phyloP scores from a whole-genome alignment of 2,888 invertebrate species.

The Deilephila porcellus region DNA sequence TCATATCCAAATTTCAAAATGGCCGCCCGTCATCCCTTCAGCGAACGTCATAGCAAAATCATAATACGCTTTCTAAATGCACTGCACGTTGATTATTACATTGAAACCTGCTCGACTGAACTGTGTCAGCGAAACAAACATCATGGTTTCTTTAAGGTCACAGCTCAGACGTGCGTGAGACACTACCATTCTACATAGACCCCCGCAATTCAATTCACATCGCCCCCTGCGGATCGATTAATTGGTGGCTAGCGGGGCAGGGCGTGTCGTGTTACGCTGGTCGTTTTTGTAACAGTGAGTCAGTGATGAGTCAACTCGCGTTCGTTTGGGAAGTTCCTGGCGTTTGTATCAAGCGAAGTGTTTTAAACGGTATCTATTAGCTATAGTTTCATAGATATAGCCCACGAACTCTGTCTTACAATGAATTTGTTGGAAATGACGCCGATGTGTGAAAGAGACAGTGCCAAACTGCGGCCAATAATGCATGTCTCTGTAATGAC shows the following conservation, averaged over 20 bases:
- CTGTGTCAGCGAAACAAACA: conserved; percentile 43
- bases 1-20: background rate
- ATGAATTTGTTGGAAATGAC: too few species aligned
- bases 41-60: background rate
- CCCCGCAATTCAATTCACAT: conserved; percentile 47
- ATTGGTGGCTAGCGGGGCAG: conserved; percentile 38
- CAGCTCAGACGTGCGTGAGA: conserved; percentile 61
- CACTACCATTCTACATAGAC: conserved; percentile 50
- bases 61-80: conserved; percentile 13
- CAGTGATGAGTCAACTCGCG: conserved; percentile 19
- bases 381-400: too few species aligned
- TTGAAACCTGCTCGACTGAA: conserved; percentile 27
- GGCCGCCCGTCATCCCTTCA: background rate
- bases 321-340: conserved; percentile 18
- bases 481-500: too few species aligned
- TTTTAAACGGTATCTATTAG: too few species aligned
- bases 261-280: conserved; percentile 51
- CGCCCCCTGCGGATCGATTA: conserved; percentile 34
- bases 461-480: too few species aligned
- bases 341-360: background rate
- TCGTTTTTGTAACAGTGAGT: conserved; percentile 35
- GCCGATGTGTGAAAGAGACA: too few species aligned
- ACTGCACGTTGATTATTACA: conserved; percentile 18
- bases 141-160: conserved; percentile 44
- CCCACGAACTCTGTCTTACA: too few species aligned